Percentiles rank a stretch among this genome's conserved stretches.
Conservation (phyloP, 2,113 vertebrate genomes). For the Mesitornis unicolor region DNA sequence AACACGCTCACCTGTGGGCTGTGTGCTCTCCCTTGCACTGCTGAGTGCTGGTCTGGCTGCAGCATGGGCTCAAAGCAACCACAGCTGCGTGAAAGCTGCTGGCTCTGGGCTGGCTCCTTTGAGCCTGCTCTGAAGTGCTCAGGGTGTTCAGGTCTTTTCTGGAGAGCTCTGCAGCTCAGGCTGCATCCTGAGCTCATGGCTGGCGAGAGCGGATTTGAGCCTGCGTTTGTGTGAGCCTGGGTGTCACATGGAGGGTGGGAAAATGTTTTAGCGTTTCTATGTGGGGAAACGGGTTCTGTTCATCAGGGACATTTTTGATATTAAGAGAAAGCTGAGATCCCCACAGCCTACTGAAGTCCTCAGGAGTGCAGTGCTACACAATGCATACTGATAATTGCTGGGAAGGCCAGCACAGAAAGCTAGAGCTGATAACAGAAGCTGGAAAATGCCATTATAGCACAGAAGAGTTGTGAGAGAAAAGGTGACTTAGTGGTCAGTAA, state of each 20-base stretch:
- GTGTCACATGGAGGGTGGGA: background rate
- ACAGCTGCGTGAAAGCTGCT: background rate
- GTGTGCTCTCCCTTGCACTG: background rate
- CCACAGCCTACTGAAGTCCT: background rate
- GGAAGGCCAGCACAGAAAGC: background rate
- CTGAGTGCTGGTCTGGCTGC: background rate
- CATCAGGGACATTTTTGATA: background rate
- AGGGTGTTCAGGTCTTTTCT: background rate
- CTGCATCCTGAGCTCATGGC: background rate
- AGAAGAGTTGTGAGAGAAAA: background rate
- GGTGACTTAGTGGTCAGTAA: background rate
- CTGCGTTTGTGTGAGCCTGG: background rate
- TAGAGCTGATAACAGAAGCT: background rate
- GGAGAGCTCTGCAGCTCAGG: background rate
- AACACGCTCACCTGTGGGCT: background rate
- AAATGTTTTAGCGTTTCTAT: background rate
- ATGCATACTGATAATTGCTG: background rate
- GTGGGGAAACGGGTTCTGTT: background rate
- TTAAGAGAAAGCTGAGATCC: background rate
- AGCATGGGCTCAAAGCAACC: background rate
- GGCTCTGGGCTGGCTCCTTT: background rate
- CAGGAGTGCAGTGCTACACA: background rate
- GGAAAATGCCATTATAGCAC: background rate
- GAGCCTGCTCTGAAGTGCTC: background rate
- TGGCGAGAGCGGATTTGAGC: background rate